A percentile compares a stretch with the other conserved stretches of the same genome.
phyloP scores from a whole-genome alignment of 2,113 vertebrate genomes.

The Echinops telfairi region DNA sequence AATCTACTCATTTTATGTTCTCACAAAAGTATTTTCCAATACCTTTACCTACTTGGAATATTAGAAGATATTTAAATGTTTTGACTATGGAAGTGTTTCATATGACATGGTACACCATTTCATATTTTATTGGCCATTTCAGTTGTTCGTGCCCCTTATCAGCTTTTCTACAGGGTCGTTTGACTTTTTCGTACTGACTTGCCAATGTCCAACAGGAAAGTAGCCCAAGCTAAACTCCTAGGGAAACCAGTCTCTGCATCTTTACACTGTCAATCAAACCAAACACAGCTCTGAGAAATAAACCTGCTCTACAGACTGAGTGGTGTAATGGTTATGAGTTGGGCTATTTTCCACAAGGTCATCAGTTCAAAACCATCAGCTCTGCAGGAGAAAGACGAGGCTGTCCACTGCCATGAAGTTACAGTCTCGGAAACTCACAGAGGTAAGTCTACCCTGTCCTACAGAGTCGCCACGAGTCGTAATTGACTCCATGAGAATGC shows the following conservation, averaged over 20 bases:
- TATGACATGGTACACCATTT: neutral
- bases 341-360: too few relatives aligned
- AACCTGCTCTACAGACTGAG: neutral
- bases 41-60: neutral
- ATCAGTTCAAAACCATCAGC: too few relatives aligned
- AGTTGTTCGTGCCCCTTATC: neutral
- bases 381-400: too few relatives aligned
- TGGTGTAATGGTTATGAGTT: too few relatives aligned
- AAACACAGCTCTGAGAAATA: conserved; percentile 16
- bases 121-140: neutral
- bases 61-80: neutral
- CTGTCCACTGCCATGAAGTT: too few relatives aligned
- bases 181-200: conserved; percentile 2
- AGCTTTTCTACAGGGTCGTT: neutral
- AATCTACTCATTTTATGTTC: neutral
- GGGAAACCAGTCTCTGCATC: neutral
- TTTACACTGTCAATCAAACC: conserved; percentile 27
- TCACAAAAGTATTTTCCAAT: conserved; percentile 36
- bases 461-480: too few relatives aligned
- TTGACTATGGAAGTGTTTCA: neutral
- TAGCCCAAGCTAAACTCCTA: neutral
- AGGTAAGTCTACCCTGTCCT: too few relatives aligned
- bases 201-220: neutral
- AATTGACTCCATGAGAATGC: too few relatives aligned
- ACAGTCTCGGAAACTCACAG: too few relatives aligned